Conservation (phyloP, 2,888 invertebrate genomes). For the Dioctria rufipes region DNA sequence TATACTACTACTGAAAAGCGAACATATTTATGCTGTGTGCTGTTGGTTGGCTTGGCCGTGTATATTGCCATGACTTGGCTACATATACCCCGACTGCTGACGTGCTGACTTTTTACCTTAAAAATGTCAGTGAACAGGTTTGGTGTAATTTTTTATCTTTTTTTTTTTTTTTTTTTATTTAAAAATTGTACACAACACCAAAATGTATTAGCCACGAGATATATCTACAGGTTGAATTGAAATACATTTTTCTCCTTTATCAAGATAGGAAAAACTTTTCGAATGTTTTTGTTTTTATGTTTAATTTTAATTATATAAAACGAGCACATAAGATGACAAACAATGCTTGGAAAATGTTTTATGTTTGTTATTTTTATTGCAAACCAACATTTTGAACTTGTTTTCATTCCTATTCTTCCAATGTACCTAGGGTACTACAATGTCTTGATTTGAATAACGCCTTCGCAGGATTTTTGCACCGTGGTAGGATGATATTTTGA, state of each 20-base stretch:
- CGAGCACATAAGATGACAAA: too few relatives aligned
- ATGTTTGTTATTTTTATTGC: too few relatives aligned
- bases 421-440: too few relatives aligned
- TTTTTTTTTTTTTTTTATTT: not conserved
- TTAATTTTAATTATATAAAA: too few relatives aligned
- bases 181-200: not conserved
- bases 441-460: too few relatives aligned
- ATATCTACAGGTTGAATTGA: not conserved
- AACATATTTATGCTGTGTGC: not conserved
- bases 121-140: slow-evolving; percentile 50
- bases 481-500: too few relatives aligned
- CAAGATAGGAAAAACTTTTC: too few relatives aligned
- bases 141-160: not conserved
- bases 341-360: too few relatives aligned
- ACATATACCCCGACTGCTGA: not conserved
- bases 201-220: not conserved
- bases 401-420: too few relatives aligned
- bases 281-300: too few relatives aligned
- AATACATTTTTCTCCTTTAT: not conserved
- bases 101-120: slow-evolving; percentile 16
- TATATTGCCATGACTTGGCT: not conserved
- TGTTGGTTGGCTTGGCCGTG: not conserved
- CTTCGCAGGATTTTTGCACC: too few relatives aligned
- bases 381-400: too few relatives aligned
- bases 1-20: slow-evolving; percentile 20